Base-by-base conservation (phyloP, 2,797 vertebrate genomes). In the Labeo calbasu region DNA sequence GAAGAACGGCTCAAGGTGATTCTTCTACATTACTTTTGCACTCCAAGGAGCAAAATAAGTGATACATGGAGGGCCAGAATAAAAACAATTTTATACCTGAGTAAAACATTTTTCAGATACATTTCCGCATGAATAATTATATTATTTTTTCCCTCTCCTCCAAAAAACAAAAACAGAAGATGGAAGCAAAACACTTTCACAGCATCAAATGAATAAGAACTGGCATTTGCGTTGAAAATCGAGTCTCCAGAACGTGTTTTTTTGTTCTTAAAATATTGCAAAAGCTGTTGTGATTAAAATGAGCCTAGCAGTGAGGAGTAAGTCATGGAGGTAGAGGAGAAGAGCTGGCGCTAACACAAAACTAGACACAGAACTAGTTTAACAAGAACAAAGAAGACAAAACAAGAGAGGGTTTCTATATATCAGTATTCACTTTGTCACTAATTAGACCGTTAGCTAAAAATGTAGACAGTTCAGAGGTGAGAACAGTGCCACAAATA, bases 31-130 rank as follows among this genome's bases (percentile, higher is more conserved):
- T 83, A 63, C 80, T 25, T 73, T 73, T 68, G 81, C 87, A 82
- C 84, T 85, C 73, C 69, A 32, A 63, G 25, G 55, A 85, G 79
- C 66, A 83, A 86, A 78, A 80, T 82, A 84, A 75, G 75, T 65
- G 61, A 87, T 85, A 85, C 15, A 66, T 80, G 83, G 57, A 86
- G 65, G 66, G 77, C 51, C 77, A 19, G 77, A 79, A 84, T 61
- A 84, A 87, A 87, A 83, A 81, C 87, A 86, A 88, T 84, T 83
- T 85, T 90, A 87, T 84, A 85, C 86, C 85, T 86, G 81, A 86
- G 76, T 88, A 88, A 85, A 81, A 87, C 79, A 51, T 84, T 77
- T 84, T 57, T 70, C 57, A 76, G 59, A 48, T 72, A 82, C 63
- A 79, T 82, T 84, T 86, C 57, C 36, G 51, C 55, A 72, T 83